Base-by-base conservation (phyloP, 2,113 vertebrate species). In the Marmota monax region DNA sequence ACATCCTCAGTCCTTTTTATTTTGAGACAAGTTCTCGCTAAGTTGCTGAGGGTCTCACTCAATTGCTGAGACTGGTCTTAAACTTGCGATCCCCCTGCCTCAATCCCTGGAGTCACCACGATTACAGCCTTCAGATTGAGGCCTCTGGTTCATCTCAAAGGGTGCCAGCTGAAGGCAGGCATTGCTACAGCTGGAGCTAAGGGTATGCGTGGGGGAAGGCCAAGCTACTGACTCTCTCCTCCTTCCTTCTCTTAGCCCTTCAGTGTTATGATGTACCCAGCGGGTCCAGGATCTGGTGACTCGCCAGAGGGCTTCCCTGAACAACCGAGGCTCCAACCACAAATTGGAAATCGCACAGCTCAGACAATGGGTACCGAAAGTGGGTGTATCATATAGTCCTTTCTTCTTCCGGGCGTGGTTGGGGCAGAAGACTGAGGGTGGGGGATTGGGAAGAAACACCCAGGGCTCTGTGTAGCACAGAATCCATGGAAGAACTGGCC, bases 251-350 rank as follows among this genome's bases (percentile, higher is more conserved):
- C 74, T 80, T 17, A 97, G 96, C 76, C 69, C 95, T 83, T 84
- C 89, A 84, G 89, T 90, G 76, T 93, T 63, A 97, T n/a, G 96
- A 97, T 98, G 97, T 85, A 97, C 20, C 94, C 97, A 78, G 96
- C 95, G 69, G 96, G 97, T 90, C 97, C 97, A 86, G 95, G 94
- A 88, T 98, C 95, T 65, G 97, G 97, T 88, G 97, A 97, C 89
- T 97, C 95, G 65, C 96, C 97, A 32, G 97, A 96, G 53, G 95
- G 94, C 96, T 97, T 97, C 83, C 82, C 96, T 11, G 97, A 97
- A 89, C 97, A 87, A 77, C 88, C 77, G 4, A 92, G 84, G 53
- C 89, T 93, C 76, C 95, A 96, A 96, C 14, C 97, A 83, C 95
- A 97, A 76, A 92, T 77, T 70, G 95, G 96, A 97, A 96, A 94